These are phyloP conservation scores for Apotomis turbidana DNA, from an alignment of 2,888 invertebrate genomes.

Conservation along the genomic window DNA sequence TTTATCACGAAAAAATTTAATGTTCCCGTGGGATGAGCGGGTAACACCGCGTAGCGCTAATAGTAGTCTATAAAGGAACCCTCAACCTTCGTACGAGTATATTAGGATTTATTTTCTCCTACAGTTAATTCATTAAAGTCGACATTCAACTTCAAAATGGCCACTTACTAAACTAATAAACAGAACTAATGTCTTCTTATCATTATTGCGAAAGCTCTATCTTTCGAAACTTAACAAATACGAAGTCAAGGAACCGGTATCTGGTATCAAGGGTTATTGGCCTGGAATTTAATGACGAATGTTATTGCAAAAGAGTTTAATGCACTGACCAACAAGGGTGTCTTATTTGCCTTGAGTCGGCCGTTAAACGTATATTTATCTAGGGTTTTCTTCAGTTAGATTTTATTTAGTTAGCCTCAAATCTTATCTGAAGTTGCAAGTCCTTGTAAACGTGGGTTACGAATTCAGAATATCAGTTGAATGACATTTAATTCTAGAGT, in stretches of 20 bases:
- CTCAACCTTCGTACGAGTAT: neutral
- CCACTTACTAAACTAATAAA: conserved; percentile 35
- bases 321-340: conserved; percentile 50
- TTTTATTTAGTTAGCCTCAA: neutral
- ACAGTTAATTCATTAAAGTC: conserved; percentile 12
- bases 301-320: conserved; percentile 59
- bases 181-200: conserved; percentile 31
- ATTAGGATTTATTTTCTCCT: conserved; percentile 1
- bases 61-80: neutral
- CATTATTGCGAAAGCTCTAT: conserved; percentile 35
- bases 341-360: conserved; percentile 51
- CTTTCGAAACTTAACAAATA: conserved; percentile 41
- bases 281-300: conserved; percentile 53
- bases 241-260: conserved; percentile 61
- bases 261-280: conserved; percentile 56
- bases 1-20: too few species aligned
- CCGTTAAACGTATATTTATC: neutral
- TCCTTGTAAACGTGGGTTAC: too few species aligned
- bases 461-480: too few species aligned
- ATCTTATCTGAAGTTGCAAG: too few species aligned
- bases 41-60: too few species aligned
- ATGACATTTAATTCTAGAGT: too few species aligned
- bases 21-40: too few species aligned
- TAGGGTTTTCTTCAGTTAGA: conserved; percentile 1
- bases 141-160: conserved; percentile 28